phyloP scores from a whole-genome alignment of 2,113 vertebrate genomes.

The Ranitomeya imitator region DNA sequence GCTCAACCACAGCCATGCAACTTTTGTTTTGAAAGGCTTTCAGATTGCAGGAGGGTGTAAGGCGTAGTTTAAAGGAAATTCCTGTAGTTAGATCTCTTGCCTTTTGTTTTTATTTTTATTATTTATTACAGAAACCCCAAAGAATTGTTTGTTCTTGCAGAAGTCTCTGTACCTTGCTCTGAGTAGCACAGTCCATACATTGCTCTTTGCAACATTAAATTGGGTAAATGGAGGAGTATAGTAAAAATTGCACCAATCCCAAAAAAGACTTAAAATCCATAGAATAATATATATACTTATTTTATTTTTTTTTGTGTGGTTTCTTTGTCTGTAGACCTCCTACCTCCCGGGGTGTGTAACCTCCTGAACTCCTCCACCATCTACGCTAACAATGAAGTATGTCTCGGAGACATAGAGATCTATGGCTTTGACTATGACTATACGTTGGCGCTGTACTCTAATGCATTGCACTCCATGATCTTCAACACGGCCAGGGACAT shows the following conservation, averaged over 20 bases:
- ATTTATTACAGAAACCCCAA: no score
- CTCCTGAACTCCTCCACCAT: conserved; percentile 76
- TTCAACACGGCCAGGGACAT: conserved; percentile 79
- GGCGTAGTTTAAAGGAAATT: conserved; percentile 40
- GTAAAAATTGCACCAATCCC: no score
- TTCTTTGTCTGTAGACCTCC: conserved; percentile 71
- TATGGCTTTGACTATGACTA: conserved; percentile 76
- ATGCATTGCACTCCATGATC: conserved; percentile 76
- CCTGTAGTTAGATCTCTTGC: background rate
- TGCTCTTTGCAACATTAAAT: no score
- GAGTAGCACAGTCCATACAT: no score
- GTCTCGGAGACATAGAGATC: conserved; percentile 75
- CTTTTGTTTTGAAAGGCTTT: background rate
- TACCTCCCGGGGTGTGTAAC: conserved; percentile 79
- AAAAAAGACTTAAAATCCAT: no score
- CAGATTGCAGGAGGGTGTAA: no score
- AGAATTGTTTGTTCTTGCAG: no score
- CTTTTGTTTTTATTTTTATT: no score
- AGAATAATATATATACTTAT: no score
- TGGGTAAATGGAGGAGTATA: no score
- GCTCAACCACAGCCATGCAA: background rate
- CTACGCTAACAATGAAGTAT: conserved; percentile 83
- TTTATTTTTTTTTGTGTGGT: background rate
- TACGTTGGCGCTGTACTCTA: conserved; percentile 78
- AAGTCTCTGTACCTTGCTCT: no score